These are phyloP conservation scores for Cheilosia variabilis DNA, from an alignment of 2,888 invertebrate genomes.

Conservation along the genomic window DNA sequence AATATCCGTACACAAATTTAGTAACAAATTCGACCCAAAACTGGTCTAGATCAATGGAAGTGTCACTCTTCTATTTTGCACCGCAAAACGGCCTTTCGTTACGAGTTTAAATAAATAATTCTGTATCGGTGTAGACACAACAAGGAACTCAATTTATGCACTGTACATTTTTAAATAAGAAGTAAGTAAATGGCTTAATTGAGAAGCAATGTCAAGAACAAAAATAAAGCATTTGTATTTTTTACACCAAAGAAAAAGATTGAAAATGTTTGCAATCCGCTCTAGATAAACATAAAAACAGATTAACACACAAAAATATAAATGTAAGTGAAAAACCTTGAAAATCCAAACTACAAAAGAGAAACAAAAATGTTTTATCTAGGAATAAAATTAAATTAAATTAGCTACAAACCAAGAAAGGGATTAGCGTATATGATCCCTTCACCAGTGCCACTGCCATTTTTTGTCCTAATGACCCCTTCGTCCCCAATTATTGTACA, in stretches of 20 bases:
- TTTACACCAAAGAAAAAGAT: background rate
- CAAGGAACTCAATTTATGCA: too few species aligned
- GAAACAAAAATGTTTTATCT: slow-evolving; percentile 6
- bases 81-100: too few species aligned
- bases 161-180: too few species aligned
- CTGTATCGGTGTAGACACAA: too few species aligned
- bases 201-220: background rate
- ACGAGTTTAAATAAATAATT: too few species aligned
- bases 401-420: slow-evolving; percentile 83
- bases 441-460: slow-evolving; percentile 79
- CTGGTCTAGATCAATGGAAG: too few species aligned
- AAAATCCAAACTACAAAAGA: slow-evolving; percentile 68
- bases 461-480: slow-evolving; percentile 77
- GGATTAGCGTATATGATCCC: slow-evolving; percentile 84
- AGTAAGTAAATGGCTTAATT: too few species aligned
- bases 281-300: slow-evolving; percentile 24
- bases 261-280: slow-evolving; percentile 7
- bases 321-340: background rate
- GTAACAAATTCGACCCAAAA: too few species aligned
- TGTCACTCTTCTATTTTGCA: too few species aligned
- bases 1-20: too few species aligned
- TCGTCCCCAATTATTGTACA: slow-evolving; percentile 81
- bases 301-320: slow-evolving; percentile 5
- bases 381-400: slow-evolving; percentile 35
- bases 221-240: background rate